These are phyloP conservation scores for Drosophila erecta DNA, from an alignment of 1,140 invertebrate genomes.

Conservation along the genomic window DNA sequence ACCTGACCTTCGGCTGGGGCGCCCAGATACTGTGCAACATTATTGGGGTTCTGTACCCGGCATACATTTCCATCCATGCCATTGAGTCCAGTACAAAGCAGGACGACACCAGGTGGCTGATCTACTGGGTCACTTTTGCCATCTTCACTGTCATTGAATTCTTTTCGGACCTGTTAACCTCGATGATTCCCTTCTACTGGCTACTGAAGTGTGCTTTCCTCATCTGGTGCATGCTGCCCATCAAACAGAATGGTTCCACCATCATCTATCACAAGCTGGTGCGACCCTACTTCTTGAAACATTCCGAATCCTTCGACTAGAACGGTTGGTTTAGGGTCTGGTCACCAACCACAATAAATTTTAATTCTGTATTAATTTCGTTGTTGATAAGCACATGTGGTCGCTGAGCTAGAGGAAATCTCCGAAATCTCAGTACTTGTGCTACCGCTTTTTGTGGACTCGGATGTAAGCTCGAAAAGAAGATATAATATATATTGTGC, in stretches of 20 bases:
- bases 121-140: constrained; percentile 99
- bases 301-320: constrained; percentile 86
- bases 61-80: constrained; percentile 95
- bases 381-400: constrained; percentile 41
- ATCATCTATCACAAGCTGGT: constrained; percentile 94
- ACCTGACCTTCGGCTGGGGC: constrained; percentile 97
- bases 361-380: constrained; percentile 49
- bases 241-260: constrained; percentile 95
- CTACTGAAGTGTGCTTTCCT: constrained; percentile 98
- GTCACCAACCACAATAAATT: constrained; percentile 35
- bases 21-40: constrained; percentile 98
- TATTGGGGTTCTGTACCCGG: constrained; percentile 98
- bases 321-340: constrained; percentile 23
- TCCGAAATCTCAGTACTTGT: constrained; percentile 10
- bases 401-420: constrained; percentile 28
- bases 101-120: constrained; percentile 99
- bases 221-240: constrained; percentile 97
- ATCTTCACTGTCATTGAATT: constrained; percentile 96
- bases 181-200: constrained; percentile 99
- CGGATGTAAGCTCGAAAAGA: no score
- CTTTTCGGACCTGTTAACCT: constrained; percentile 95
- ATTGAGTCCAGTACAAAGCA: constrained; percentile 90
- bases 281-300: constrained; percentile 95
- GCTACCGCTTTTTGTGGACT: no score
- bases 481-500: not conserved